Evolutionary conservation across 2,888 invertebrate species (phyloP).

Genomic region (Drosophila subquinaria): DNA sequence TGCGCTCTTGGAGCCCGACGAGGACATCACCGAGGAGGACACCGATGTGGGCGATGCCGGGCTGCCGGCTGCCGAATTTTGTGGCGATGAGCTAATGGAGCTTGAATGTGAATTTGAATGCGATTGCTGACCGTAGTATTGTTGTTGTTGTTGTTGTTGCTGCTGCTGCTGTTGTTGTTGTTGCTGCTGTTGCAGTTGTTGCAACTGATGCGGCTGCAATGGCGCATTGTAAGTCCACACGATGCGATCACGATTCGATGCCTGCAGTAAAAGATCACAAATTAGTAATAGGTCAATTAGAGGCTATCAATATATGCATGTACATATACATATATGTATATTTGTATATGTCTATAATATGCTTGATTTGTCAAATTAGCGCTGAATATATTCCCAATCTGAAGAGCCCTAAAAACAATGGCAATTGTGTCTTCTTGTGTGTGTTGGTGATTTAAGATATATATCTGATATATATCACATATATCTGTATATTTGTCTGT

Average conservation of each 20-base stretch:
- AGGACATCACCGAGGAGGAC: slow-evolving; percentile 95
- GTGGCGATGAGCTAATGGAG: slow-evolving; percentile 86
- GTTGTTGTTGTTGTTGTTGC: slow-evolving; percentile 81
- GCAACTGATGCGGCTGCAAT: slow-evolving; percentile 84
- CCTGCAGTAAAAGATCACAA: slow-evolving; percentile 64
- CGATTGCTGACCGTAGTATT: slow-evolving; percentile 80
- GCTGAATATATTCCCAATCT: slow-evolving; percentile 53
- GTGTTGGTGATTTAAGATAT: slow-evolving; percentile 9
- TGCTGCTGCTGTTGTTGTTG: slow-evolving; percentile 56
- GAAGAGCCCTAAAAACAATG: slow-evolving; percentile 48
- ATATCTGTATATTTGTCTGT: slow-evolving; percentile 16
- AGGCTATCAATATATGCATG: slow-evolving; percentile 7
- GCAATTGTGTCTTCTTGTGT: slow-evolving; percentile 31
- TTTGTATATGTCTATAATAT: slow-evolving; percentile 11
- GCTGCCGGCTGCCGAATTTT: slow-evolving; percentile 88
- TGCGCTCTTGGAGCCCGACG: slow-evolving; percentile 89
- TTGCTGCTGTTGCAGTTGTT: slow-evolving; percentile 74
- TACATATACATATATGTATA: slow-evolving; percentile 19
- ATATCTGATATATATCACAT: background rate
- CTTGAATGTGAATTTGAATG: slow-evolving; percentile 86
- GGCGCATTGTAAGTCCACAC: slow-evolving; percentile 97
- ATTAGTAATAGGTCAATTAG: slow-evolving; percentile 47
- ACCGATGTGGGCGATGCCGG: slow-evolving; percentile 94
- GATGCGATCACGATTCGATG: slow-evolving; percentile 88
- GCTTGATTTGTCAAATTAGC: slow-evolving; percentile 42